These are phyloP conservation scores for Hirundo rustica DNA, from an alignment of 2,797 vertebrate genomes.

Conservation along the genomic window DNA sequence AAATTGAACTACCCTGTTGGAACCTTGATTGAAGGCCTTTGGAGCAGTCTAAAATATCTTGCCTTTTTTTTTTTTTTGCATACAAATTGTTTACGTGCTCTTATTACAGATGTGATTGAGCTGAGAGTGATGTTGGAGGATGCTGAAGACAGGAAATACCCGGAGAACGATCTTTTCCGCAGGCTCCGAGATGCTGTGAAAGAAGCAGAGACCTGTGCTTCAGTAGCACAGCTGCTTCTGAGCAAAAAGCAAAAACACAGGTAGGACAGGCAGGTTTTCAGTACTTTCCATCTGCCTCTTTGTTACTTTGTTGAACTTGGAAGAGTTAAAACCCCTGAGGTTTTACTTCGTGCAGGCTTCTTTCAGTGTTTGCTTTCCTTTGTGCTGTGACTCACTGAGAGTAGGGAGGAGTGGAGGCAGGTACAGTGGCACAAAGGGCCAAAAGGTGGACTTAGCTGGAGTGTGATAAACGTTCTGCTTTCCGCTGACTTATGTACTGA, in stretches of 20 bases:
- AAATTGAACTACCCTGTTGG: neutral
- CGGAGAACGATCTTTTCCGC: conserved; percentile 91
- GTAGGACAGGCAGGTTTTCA: conserved; percentile 68
- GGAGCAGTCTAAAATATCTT: neutral
- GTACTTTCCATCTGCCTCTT: neutral
- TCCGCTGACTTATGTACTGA: neutral
- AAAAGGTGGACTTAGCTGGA: neutral
- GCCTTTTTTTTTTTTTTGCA: neutral
- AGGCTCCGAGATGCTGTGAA: conserved; percentile 93
- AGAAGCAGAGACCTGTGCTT: conserved; percentile 97
- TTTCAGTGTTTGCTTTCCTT: neutral
- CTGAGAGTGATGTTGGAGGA: conserved; percentile 95
- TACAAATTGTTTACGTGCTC: neutral
- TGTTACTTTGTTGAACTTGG: neutral
- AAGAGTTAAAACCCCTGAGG: neutral
- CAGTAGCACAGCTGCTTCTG: conserved; percentile 94
- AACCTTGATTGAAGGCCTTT: neutral
- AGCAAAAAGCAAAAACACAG: conserved; percentile 96
- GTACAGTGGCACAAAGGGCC: neutral
- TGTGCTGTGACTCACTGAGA: neutral
- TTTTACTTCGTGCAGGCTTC: neutral
- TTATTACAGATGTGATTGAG: conserved; percentile 90
- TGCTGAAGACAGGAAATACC: conserved; percentile 96
- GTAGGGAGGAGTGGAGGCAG: neutral
- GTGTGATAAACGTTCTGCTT: neutral